A percentile compares a stretch with the other conserved stretches of the same genome.
phyloP scores from a whole-genome alignment of 2,113 vertebrate genomes.

The Hylia prasina region DNA sequence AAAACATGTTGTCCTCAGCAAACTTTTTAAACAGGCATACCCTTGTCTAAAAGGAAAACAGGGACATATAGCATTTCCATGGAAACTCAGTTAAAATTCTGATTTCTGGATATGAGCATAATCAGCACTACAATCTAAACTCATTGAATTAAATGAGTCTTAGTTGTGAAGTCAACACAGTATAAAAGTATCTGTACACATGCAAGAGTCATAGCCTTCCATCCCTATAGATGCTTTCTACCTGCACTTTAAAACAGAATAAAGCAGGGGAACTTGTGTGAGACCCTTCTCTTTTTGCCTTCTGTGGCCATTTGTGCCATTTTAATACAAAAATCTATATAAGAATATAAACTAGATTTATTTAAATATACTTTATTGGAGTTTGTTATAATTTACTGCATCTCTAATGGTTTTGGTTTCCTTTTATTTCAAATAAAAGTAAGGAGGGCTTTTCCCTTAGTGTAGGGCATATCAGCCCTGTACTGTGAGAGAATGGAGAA shows the following conservation, averaged over 20 bases:
- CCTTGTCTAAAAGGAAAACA: slow-evolving; percentile 71
- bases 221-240: slow-evolving; percentile 10
- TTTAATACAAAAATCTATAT: background rate
- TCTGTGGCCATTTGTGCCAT: background rate
- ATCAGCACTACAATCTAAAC: slow-evolving; percentile 68
- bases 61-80: slow-evolving; percentile 64
- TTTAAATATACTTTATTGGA: background rate
- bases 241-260: background rate
- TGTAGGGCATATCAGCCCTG: background rate
- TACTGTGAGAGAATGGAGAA: background rate
- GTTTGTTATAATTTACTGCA: background rate
- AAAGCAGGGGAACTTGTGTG: background rate
- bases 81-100: slow-evolving; percentile 72
- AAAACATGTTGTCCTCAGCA: slow-evolving; percentile 75
- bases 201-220: slow-evolving; percentile 25
- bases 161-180: slow-evolving; percentile 50
- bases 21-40: slow-evolving; percentile 71
- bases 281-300: background rate
- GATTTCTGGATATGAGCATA: slow-evolving; percentile 68
- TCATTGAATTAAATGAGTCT: slow-evolving; percentile 69
- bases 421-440: background rate
- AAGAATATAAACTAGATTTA: background rate
- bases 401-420: background rate
- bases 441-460: background rate
- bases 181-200: slow-evolving; percentile 34